Percentiles rank a stretch among this genome's conserved stretches.
Evolutionary conservation across 2,113 vertebrate species (phyloP).

Genomic region (Laticauda laticaudata): DNA sequence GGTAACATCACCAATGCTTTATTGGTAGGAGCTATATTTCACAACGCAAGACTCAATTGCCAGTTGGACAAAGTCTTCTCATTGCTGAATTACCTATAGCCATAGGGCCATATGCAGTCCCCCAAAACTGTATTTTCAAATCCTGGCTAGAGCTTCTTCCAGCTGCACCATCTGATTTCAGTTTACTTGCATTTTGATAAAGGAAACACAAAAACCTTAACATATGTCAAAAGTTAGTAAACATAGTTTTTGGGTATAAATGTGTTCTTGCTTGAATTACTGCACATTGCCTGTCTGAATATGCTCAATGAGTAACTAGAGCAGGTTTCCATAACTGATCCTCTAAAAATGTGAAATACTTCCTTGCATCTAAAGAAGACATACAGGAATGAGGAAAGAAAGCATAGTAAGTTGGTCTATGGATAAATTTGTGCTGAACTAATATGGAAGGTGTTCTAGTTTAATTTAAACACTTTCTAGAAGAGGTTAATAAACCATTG

Average conservation of each 20-base stretch:
- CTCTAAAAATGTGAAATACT: background rate
- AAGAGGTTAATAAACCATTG: background rate
- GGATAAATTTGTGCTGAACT: background rate
- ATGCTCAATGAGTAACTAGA: background rate
- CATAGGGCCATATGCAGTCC: too few species aligned
- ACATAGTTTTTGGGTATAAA: background rate
- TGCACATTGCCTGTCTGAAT: background rate
- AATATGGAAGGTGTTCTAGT: background rate
- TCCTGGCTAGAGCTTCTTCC: too few species aligned
- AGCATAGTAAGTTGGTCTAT: background rate
- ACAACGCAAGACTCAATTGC: background rate
- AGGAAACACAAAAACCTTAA: background rate
- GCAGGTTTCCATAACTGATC: background rate
- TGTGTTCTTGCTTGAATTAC: background rate
- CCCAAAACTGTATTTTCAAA: too few species aligned
- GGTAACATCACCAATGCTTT: too few species aligned
- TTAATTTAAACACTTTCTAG: background rate
- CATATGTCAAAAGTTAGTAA: background rate
- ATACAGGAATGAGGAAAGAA: background rate
- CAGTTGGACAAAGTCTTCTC: background rate
- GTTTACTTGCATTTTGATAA: background rate
- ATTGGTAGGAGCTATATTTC: background rate
- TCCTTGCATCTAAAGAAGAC: background rate
- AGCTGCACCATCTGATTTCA: background rate
- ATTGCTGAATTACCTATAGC: background rate